A percentile compares a stretch with the other conserved stretches of the same genome.
Conservation (phyloP, 2,797 vertebrate genomes). For the Melanotaenia trifasciata region DNA sequence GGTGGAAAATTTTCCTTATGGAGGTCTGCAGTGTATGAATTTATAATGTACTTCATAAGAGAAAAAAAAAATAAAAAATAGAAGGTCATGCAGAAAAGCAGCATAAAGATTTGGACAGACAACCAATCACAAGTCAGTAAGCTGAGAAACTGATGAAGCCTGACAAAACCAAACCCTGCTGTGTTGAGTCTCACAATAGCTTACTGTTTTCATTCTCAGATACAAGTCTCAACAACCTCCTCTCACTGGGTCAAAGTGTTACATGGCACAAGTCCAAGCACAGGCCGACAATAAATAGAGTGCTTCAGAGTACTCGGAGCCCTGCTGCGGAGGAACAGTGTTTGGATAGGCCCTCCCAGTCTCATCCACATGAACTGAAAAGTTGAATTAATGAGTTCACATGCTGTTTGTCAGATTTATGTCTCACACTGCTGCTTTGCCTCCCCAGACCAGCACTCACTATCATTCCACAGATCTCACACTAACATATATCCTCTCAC, state of each 20-base stretch:
- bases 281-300: constrained; percentile 73
- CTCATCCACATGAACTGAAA: constrained; percentile 89
- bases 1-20: constrained; percentile 4
- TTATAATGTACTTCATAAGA: constrained; percentile 4
- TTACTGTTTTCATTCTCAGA: constrained; percentile 74
- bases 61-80: neutral
- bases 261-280: constrained; percentile 81
- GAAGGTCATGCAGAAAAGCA: constrained; percentile 15
- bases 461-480: constrained; percentile 73
- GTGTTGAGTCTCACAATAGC: constrained; percentile 77
- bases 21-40: constrained; percentile 7
- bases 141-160: constrained; percentile 73
- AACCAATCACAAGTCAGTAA: constrained; percentile 63
- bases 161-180: constrained; percentile 66
- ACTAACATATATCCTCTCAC: constrained; percentile 83
- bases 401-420: constrained; percentile 90
- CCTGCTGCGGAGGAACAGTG: constrained; percentile 69
- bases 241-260: constrained; percentile 76
- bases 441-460: constrained; percentile 82
- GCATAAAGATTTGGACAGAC: constrained; percentile 40
- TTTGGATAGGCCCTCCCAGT: constrained; percentile 78
- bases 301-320: constrained; percentile 63
- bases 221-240: constrained; percentile 78
- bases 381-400: constrained; percentile 94
- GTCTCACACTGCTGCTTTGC: constrained; percentile 86